These are phyloP conservation scores for Strigamia transsilvanica DNA, from an alignment of 2,888 invertebrate genomes.

Conservation along the genomic window DNA sequence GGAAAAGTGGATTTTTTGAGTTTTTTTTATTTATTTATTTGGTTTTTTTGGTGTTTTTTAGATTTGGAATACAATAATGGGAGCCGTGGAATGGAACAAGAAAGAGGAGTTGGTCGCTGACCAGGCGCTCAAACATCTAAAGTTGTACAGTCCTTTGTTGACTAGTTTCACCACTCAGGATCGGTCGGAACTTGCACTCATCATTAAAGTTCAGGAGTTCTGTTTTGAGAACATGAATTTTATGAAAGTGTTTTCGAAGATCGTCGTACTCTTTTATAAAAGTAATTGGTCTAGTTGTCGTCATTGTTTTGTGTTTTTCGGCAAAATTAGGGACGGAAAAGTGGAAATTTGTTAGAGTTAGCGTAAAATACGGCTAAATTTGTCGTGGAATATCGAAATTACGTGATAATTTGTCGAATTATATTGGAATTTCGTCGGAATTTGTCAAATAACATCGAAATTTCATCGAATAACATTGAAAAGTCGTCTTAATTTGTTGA, in stretches of 20 bases:
- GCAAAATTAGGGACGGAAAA: too few relatives aligned
- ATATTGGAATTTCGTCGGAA: not conserved
- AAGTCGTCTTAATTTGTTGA: not conserved
- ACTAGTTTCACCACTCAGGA: slow-evolving; percentile 86
- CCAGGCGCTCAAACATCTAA: slow-evolving; percentile 76
- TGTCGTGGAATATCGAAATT: not conserved
- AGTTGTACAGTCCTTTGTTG: slow-evolving; percentile 82
- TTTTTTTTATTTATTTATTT: slow-evolving; percentile 27
- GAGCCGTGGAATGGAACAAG: slow-evolving; percentile 96
- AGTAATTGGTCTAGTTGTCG: slow-evolving; percentile 67
- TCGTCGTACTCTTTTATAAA: slow-evolving; percentile 95
- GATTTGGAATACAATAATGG: slow-evolving; percentile 96
- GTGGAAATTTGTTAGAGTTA: too few relatives aligned
- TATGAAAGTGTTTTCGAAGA: slow-evolving; percentile 98
- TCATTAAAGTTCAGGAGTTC: slow-evolving; percentile 94
- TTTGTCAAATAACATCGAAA: not conserved
- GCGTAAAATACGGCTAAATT: not conserved
- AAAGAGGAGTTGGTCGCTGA: slow-evolving; percentile 93
- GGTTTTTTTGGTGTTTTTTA: slow-evolving; percentile 62
- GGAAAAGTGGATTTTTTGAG: slow-evolving; percentile 65
- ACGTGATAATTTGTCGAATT: not conserved
- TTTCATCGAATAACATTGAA: not conserved
- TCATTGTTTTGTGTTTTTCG: too few relatives aligned
- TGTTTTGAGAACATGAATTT: slow-evolving; percentile 99
- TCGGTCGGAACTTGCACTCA: slow-evolving; percentile 85